A percentile compares a stretch with the other conserved stretches of the same genome.
These are phyloP conservation scores for Leucoptera coffeella DNA, from an alignment of 2,888 invertebrate species.

Conservation along the genomic window DNA sequence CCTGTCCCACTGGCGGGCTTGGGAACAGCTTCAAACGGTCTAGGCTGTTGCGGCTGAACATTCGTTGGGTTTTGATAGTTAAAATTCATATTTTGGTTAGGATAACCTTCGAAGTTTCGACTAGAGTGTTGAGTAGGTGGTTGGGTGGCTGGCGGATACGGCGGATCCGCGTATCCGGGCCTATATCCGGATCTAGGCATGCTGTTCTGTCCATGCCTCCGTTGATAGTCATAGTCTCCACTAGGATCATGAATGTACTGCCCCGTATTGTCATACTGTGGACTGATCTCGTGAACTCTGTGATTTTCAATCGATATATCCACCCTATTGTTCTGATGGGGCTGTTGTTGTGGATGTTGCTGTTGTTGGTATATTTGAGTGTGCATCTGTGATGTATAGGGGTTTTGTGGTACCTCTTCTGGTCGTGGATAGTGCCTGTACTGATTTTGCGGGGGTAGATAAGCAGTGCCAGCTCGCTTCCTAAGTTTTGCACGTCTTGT, in stretches of 20 bases:
- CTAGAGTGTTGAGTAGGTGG: conserved; percentile 21
- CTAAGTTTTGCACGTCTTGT: conserved; percentile 27
- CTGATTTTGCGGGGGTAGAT: conserved; percentile 37
- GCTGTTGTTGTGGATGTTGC: no score
- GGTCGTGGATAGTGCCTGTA: conserved; percentile 30
- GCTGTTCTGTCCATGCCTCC: conserved; percentile 18
- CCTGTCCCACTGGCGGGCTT: conserved; percentile 30
- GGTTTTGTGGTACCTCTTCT: conserved; percentile 27
- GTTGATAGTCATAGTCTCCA: conserved; percentile 42
- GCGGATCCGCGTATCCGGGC: conserved; percentile 29
- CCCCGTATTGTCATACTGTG: conserved; percentile 31
- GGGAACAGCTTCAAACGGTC: conserved; percentile 32
- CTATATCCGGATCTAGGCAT: conserved; percentile 18
- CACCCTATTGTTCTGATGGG: conserved; percentile 28
- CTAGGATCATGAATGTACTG: conserved; percentile 39
- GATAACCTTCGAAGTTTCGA: conserved; percentile 29
- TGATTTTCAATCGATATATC: conserved; percentile 32
- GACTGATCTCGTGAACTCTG: conserved; percentile 26
- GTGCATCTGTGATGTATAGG: conserved; percentile 25
- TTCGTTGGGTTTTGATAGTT: conserved; percentile 19
- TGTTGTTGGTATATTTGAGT: conserved; percentile 28
- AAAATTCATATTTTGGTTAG: conserved; percentile 28
- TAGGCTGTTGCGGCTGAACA: conserved; percentile 13
- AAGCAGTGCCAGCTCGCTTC: conserved; percentile 39
- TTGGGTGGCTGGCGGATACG: conserved; percentile 24